Percentiles rank a stretch among this genome's conserved stretches.
These are phyloP conservation scores for Rhadina sibilatrix DNA, from an alignment of 2,113 vertebrate species.

Conservation along the genomic window DNA sequence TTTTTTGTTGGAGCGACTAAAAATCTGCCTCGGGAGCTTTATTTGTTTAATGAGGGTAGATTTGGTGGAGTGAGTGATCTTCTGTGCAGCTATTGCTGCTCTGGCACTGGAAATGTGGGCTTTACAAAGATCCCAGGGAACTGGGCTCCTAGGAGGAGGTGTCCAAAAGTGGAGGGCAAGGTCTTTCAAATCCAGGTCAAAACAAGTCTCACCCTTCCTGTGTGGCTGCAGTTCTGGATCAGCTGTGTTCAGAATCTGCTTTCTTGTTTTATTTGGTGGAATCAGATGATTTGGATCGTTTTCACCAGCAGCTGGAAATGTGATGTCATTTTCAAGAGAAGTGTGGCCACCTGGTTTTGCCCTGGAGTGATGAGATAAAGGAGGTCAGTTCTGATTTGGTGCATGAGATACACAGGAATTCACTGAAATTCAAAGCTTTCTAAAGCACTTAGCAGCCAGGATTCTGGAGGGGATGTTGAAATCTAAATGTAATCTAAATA, in stretches of 20 bases:
- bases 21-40: background rate
- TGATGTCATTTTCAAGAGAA: background rate
- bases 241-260: background rate
- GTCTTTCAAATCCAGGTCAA: background rate
- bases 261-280: background rate
- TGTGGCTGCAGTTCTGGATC: background rate
- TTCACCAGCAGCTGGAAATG: background rate
- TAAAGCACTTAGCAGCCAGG: background rate
- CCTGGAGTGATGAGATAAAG: background rate
- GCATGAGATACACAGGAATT: background rate
- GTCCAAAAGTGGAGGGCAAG: background rate
- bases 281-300: background rate
- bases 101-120: background rate
- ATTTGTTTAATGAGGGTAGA: background rate
- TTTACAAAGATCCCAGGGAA: background rate
- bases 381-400: background rate
- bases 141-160: rapidly evolving
- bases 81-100: rapidly evolving
- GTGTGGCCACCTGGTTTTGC: background rate
- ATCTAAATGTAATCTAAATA: background rate
- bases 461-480: background rate
- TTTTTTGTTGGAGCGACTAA: background rate
- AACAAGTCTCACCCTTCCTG: background rate
- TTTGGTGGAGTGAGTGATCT: background rate
- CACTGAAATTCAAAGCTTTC: background rate